Conservation (phyloP, 1,140 invertebrate genomes). For the Caenorhabditis tropicalis region DNA sequence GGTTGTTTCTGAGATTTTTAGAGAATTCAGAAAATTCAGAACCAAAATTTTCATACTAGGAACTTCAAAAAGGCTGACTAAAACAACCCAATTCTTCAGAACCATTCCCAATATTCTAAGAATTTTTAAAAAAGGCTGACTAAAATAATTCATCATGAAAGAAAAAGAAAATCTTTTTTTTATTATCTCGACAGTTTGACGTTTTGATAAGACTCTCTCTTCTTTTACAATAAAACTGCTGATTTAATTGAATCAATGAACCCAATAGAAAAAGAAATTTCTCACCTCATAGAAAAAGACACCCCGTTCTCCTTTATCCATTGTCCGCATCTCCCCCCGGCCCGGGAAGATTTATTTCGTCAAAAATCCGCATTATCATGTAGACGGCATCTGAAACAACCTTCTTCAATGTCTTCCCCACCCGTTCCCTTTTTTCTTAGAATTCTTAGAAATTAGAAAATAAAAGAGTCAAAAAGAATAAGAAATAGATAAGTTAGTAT, state of each 20-base stretch:
- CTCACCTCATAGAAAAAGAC: background rate
- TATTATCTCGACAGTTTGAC: no score
- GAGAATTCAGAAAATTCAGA: no score
- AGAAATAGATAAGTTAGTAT: background rate
- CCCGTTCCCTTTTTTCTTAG: background rate
- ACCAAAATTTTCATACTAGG: no score
- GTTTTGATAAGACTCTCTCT: background rate
- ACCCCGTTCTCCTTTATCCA: background rate
- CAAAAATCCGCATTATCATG: background rate
- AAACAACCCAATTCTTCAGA: no score
- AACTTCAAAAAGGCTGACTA: no score
- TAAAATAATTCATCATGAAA: no score
- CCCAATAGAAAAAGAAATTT: background rate
- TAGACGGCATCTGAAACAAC: background rate
- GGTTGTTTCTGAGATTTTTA: no score
- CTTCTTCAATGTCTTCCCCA: background rate
- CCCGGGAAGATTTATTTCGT: constrained; percentile 30
- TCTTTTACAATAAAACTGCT: background rate
- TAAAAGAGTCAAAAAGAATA: no score
- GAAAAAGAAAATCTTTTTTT: no score
- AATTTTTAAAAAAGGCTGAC: no score
- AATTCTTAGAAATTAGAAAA: no score
- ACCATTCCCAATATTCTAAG: no score
- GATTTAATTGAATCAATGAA: background rate
- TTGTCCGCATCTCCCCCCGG: background rate